These are phyloP conservation scores for Callinectes sapidus DNA, from an alignment of 2,888 invertebrate species.

Conservation along the genomic window DNA sequence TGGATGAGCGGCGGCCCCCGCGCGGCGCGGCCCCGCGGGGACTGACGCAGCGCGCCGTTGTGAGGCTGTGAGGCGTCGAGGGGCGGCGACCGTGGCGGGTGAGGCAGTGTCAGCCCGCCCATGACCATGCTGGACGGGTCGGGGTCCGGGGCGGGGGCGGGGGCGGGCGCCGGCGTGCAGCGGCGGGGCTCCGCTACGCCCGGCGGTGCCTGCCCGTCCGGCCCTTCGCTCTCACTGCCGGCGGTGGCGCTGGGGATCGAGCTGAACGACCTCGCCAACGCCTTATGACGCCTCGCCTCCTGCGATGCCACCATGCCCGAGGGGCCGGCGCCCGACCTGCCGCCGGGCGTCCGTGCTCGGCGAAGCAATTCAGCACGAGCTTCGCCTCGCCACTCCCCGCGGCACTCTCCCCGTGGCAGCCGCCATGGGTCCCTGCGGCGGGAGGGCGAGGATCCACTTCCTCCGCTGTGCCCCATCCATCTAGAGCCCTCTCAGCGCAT, in stretches of 20 bases:
- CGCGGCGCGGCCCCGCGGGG: slow-evolving; percentile 43
- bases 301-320: slow-evolving; percentile 65
- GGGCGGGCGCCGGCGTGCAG: slow-evolving; percentile 61
- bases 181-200: slow-evolving; percentile 56
- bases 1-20: slow-evolving; percentile 29
- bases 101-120: slow-evolving; percentile 55
- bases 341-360: slow-evolving; percentile 51
- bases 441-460: slow-evolving; percentile 40
- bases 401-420: slow-evolving; percentile 56
- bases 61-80: slow-evolving; percentile 17
- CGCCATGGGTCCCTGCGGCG: slow-evolving; percentile 49
- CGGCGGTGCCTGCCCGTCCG: slow-evolving; percentile 53
- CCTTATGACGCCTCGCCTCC: slow-evolving; percentile 71
- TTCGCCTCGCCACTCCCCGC: slow-evolving; percentile 49
- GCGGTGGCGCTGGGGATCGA: slow-evolving; percentile 71
- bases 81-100: slow-evolving; percentile 56
- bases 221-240: slow-evolving; percentile 67
- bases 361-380: slow-evolving; percentile 62
- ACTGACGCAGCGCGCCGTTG: slow-evolving; percentile 30
- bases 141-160: slow-evolving; percentile 65
- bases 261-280: slow-evolving; percentile 67
- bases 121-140: slow-evolving; percentile 71
- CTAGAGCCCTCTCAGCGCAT: slow-evolving; percentile 58
- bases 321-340: slow-evolving; percentile 55
- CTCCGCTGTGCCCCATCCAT: slow-evolving; percentile 49